phyloP scores from a whole-genome alignment of 2,888 invertebrate species.

The Tridacna gigas region DNA sequence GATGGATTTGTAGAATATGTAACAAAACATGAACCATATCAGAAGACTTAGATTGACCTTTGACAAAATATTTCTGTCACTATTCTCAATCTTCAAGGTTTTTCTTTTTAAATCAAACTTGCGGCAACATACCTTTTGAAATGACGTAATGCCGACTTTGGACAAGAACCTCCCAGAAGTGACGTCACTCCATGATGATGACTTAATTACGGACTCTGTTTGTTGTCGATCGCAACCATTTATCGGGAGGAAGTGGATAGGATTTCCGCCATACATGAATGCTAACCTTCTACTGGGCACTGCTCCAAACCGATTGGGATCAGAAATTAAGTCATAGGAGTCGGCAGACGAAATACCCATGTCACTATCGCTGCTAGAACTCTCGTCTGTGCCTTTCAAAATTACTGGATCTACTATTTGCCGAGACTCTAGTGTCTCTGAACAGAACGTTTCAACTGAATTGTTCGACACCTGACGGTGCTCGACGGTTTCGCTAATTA shows the following conservation, averaged over 20 bases:
- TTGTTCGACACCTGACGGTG: not conserved
- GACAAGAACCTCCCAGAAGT: too few species aligned
- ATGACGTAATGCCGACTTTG: not conserved
- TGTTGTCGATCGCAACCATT: not conserved
- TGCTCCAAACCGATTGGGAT: not conserved
- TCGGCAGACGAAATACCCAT: not conserved
- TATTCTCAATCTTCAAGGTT: too few species aligned
- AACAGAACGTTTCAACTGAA: not conserved
- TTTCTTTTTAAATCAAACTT: too few species aligned
- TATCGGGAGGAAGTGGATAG: not conserved
- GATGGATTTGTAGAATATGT: too few species aligned
- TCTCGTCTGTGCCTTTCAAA: not conserved
- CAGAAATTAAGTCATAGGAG: not conserved
- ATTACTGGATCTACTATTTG: not conserved
- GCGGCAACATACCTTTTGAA: conserved; percentile 6
- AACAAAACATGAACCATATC: too few species aligned
- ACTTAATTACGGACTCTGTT: not conserved
- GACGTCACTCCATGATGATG: conserved; percentile 13
- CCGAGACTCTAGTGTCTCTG: not conserved
- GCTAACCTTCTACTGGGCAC: not conserved
- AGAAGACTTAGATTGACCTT: too few species aligned
- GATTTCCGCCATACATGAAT: conserved; percentile 1
- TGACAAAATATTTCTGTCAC: too few species aligned
- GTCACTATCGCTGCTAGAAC: conserved; percentile 2
- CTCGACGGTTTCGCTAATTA: not conserved